Evolutionary conservation across 2,797 vertebrate genomes (phyloP).

Genomic region (Chelmon rostratus): DNA sequence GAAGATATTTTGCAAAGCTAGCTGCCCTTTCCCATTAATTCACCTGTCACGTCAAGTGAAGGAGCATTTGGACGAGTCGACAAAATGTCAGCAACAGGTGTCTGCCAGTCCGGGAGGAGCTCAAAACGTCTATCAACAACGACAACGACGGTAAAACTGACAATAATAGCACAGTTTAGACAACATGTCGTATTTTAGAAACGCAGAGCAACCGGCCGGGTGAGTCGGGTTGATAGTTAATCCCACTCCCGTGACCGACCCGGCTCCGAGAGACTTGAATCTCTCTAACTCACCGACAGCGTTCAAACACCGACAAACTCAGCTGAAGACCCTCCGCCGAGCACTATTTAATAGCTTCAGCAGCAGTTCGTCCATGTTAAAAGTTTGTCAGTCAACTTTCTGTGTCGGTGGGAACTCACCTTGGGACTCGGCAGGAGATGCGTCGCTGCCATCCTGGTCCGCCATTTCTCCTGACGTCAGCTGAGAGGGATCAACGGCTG

Average conservation of each 20-base stretch:
- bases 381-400: constrained; percentile 49
- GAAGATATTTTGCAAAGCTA: neutral
- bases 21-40: constrained; percentile 31
- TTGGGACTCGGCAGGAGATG: constrained; percentile 84
- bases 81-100: constrained; percentile 79
- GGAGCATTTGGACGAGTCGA: constrained; percentile 19
- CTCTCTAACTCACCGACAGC: constrained; percentile 26
- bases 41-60: constrained; percentile 72
- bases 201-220: constrained; percentile 57
- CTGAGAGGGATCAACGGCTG: constrained; percentile 76
- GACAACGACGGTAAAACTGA: neutral
- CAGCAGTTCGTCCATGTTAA: neutral
- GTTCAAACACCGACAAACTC: constrained; percentile 9
- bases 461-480: constrained; percentile 91
- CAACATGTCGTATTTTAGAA: constrained; percentile 25
- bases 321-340: fast-evolving
- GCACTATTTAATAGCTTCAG: fast-evolving
- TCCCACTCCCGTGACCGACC: constrained; percentile 81
- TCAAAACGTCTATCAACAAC: neutral
- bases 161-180: neutral
- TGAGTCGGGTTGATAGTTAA: constrained; percentile 76
- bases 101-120: neutral
- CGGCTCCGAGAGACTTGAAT: constrained; percentile 43
- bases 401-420: constrained; percentile 76
- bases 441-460: constrained; percentile 86